Base-by-base conservation (phyloP, 2,113 vertebrate genomes). In the Corvus cornix region DNA sequence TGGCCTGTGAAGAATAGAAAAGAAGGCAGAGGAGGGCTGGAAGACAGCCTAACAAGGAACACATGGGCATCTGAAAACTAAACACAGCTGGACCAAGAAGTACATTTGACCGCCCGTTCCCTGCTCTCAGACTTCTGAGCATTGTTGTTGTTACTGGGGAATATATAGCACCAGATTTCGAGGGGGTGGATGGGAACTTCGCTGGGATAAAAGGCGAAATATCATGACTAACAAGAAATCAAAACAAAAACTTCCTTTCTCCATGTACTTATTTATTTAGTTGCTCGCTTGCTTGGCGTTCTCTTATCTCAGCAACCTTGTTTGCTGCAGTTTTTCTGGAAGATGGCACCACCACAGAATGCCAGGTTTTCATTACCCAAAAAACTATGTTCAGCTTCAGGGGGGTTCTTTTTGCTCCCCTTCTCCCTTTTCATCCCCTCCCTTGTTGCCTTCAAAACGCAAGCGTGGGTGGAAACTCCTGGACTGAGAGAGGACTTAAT, bases 41-140 rank as follows among this genome's bases (percentile, higher is more conserved):
- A 96, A 94, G 87, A 72, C 91, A 90, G 93, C 94, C 97, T 98
- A 98, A 98, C 96, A 97, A 98, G 98, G 97, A 97, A 96, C 97
- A 98, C 97, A 97, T 98, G 97, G 96, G 95, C 94, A 97, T 96
- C 91, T 79, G 97, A 96, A 98, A 96, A 96, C 94, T 97, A 97
- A 98, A 98, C 97, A 98, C 97, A 98, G 97, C 97, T 97, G 95
- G 93, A 73, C 88, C 84, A 68, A 86, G 81, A 63, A 89, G 37
- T 11, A 33, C 87, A 77, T 92, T 95, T 93, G 91, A 92, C 95
- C 78, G 89, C 90, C 67, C 12, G 68, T 92, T 87, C 94, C 84
- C 44, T 82, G 91, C 95, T 88, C 90, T 68, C 69, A 86, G 83
- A 76, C 92, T 80, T 94, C 76, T 85, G 74, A 78, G 69, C 82